A percentile compares a stretch with the other conserved stretches of the same genome.
Evolutionary conservation across 2,888 invertebrate species (phyloP).

Genomic region (Chrysolina oricalcia): DNA sequence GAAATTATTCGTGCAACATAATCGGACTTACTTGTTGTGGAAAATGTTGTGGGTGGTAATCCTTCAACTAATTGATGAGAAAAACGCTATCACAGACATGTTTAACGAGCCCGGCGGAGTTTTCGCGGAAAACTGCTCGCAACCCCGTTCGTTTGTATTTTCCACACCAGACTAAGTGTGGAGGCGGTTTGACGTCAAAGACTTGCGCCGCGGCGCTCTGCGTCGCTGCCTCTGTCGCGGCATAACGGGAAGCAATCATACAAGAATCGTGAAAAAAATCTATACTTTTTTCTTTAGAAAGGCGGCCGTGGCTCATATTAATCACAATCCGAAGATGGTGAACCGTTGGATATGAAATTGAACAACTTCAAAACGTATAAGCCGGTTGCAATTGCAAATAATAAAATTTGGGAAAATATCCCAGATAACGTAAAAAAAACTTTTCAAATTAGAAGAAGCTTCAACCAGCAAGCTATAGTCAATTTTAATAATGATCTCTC

Average conservation of each 20-base stretch:
- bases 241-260: slow-evolving; percentile 31
- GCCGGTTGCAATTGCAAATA: too few species aligned
- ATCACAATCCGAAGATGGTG: slow-evolving; percentile 11
- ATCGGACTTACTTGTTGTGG: slow-evolving; percentile 35
- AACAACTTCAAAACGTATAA: background rate
- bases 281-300: slow-evolving; percentile 22
- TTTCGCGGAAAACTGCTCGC: slow-evolving; percentile 59
- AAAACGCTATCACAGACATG: slow-evolving; percentile 65
- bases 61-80: slow-evolving; percentile 54
- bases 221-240: slow-evolving; percentile 53
- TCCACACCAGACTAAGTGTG: slow-evolving; percentile 67
- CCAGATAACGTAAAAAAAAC: too few species aligned
- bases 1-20: background rate
- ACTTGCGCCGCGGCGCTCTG: slow-evolving; percentile 57
- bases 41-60: slow-evolving; percentile 23
- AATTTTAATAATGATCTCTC: too few species aligned
- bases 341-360: background rate
- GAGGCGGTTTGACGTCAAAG: slow-evolving; percentile 69
- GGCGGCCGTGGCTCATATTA: background rate
- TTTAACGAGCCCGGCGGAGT: slow-evolving; percentile 56
- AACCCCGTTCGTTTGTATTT: slow-evolving; percentile 64
- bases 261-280: slow-evolving; percentile 16
- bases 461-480: too few species aligned
- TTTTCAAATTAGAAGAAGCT: too few species aligned
- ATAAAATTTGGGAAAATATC: too few species aligned